Base-by-base conservation (phyloP, 2,113 vertebrate genomes). In the Vanacampus margaritifer region DNA sequence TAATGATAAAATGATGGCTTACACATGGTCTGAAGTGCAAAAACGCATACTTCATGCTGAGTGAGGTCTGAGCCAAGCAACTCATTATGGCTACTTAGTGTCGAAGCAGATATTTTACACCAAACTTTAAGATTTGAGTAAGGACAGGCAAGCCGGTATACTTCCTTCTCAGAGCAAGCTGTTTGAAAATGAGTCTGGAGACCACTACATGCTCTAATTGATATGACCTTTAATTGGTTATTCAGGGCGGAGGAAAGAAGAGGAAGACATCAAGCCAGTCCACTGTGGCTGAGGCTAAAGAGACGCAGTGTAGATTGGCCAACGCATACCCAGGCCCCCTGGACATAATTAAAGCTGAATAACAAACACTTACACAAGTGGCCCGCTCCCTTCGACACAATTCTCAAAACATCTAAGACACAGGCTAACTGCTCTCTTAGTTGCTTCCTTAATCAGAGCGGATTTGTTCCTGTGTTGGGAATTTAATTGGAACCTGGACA, bases 151-250 rank as follows among this genome's bases (percentile, higher is more conserved):
- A 73, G 70, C 50, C 84, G 69, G 83, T 82, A 78, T 84, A 76
- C 74, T 60, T 87, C 72, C 79, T 74, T 80, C 78, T 79, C 73
- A 73, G 67, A 87, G 88, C 86, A 89, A 90, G 89, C 89, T 91
- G 89, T 86, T 91, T 86, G 73, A 87, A 82, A 91, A 91, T 84
- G 89, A 91, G 90, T 90, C 88, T 86, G 79, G 91, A 92, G 91
- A 92, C 88, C 88, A 86, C 88, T 91, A 89, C 86, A 89, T 85
- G 85, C 88, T 87, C 89, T 92, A 93, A 92, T 93, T 92, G 90
- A 93, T 91, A 89, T 92, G 91, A 92, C 92, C 91, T 92, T 92
- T 92, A 91, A 91, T 92, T 91, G 91, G 87, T 90, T 87, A 86
- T 89, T 90, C 88, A 85, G 82, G 75, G 89, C 86, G 80, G 87